Evolutionary conservation across 1,140 invertebrate genomes (phyloP), one percentile per base, ranked within the genome.

Genomic region (Acyrthosiphon pisum): DNA sequence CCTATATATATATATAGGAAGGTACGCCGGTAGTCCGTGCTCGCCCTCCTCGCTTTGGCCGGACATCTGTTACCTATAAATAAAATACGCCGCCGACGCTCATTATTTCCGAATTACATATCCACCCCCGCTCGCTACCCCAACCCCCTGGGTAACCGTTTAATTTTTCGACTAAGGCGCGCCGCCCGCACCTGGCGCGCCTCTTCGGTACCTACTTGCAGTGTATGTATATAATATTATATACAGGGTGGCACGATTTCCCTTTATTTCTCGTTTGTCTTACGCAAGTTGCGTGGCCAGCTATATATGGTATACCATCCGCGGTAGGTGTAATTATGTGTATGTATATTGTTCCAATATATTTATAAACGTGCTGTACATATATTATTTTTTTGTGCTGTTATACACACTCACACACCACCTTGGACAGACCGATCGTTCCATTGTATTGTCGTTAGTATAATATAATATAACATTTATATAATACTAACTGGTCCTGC

Each of bases 41-140:
- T 37, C 87, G 46, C 48, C 30, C 26, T 30, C 26, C 44, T 11
- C 84, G 26, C 84, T 26, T n/a, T 18, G 26, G 48, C 20, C 53
- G 88, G 88, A 90, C 88, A 90, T 90, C 88, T 90, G 88, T 90
- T 90, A 90, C 88, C 50, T 60, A 60, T 90, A 90, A 90, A 90
- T 90, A 90, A 90, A 90, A 90, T 60, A 60, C 88, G 50, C 37
- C 35, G 53, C 22, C 53, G 46, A 6, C 88, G 50, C 53, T 90
- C 88, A 90, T 90, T 90, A 90, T 90, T 90, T 60, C 88, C 88
- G 53, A 90, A 90, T 90, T 90, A 90, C 56, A 90, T 37, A 60
- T 26, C 88, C 48, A 18, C 60, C 60, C 14, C 14, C 26, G 20
- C 3, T 20, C 22, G 3, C 22, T 23, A 2, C 14, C 60, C 30